Evolutionary conservation across 2,113 vertebrate genomes (phyloP).

Genomic region (Machaerirhynchus nigripectus): DNA sequence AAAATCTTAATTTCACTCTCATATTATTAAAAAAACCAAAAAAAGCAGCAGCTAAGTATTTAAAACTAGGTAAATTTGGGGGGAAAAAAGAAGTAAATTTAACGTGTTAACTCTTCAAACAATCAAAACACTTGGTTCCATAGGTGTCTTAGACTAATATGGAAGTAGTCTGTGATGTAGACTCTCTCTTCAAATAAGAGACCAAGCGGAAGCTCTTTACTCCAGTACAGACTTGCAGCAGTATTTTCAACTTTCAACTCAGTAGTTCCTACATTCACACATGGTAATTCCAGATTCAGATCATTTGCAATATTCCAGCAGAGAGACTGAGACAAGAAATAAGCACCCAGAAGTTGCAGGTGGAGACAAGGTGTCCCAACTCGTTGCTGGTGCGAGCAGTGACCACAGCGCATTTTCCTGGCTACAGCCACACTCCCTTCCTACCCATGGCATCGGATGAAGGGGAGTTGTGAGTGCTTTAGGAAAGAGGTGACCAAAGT

Average conservation of each 20-base stretch:
- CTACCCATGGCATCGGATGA: accelerated
- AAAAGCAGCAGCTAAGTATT: background rate
- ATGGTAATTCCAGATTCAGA: background rate
- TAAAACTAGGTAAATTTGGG: background rate
- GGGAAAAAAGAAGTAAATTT: background rate
- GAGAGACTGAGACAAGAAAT: background rate
- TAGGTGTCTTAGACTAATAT: background rate
- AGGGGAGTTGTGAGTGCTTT: background rate
- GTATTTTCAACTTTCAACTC: background rate
- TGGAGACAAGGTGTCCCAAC: background rate
- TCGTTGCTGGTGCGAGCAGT: accelerated
- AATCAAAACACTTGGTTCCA: background rate
- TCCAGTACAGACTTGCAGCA: background rate
- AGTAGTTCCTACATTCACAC: background rate
- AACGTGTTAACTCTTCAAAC: background rate
- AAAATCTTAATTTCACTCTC: background rate
- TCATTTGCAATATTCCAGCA: background rate
- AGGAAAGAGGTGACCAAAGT: background rate
- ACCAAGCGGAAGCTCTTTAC: background rate
- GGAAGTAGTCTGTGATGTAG: background rate
- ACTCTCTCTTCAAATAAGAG: background rate
- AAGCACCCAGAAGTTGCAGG: background rate
- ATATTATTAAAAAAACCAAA: background rate
- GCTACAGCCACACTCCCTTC: accelerated
- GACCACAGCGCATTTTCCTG: no score